Conservation (phyloP, 2,797 vertebrate species). For the Sebastes umbrosus region DNA sequence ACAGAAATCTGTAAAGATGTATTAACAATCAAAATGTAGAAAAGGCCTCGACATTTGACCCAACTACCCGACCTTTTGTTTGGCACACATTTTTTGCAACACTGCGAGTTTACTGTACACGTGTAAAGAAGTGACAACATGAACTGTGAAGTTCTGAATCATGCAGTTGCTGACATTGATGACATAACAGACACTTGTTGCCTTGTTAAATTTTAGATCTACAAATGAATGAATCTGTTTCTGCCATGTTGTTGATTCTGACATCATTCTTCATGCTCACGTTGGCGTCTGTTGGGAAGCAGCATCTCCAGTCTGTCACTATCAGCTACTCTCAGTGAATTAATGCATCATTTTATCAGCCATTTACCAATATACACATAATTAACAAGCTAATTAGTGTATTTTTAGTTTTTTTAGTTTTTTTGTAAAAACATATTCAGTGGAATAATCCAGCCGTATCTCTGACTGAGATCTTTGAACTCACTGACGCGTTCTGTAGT, state of each 20-base stretch:
- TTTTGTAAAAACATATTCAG: background rate
- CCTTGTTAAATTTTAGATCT: background rate
- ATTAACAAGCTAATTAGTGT: background rate
- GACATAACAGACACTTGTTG: background rate
- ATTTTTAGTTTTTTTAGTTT: background rate
- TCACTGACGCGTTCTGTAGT: background rate
- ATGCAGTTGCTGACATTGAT: background rate
- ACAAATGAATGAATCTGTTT: background rate
- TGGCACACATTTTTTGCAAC: background rate
- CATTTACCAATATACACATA: background rate
- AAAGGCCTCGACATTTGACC: background rate
- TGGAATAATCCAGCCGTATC: background rate
- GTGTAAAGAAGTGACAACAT: background rate
- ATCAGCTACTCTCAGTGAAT: background rate
- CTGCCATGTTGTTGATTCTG: background rate
- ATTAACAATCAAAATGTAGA: background rate
- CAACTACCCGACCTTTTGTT: background rate
- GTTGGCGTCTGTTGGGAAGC: background rate
- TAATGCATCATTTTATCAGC: background rate
- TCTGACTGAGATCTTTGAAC: conserved; percentile 21
- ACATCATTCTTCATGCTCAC: background rate
- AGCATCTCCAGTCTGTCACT: background rate
- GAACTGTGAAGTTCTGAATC: background rate
- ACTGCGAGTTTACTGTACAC: background rate
- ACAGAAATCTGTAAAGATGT: background rate